phyloP scores from a whole-genome alignment of 2,797 vertebrate genomes.

The Chiroxiphia lanceolata region DNA sequence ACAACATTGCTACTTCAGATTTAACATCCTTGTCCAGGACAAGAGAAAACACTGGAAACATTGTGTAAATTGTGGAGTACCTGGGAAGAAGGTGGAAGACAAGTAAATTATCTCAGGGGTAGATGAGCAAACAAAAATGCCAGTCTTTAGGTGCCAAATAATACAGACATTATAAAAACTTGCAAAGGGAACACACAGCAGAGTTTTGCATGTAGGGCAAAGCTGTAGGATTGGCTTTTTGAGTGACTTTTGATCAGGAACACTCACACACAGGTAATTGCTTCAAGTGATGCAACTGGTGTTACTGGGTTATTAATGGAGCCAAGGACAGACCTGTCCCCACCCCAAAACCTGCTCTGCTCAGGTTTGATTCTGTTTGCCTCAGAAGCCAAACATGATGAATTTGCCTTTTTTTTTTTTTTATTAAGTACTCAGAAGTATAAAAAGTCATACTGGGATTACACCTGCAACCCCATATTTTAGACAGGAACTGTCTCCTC shows the following conservation, averaged over 20 bases:
- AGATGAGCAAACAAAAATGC: neutral
- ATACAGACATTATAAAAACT: neutral
- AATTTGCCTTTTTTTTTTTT: neutral
- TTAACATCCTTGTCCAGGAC: slow-evolving; percentile 98
- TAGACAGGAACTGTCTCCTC: neutral
- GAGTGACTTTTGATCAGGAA: neutral
- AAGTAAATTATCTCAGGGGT: neutral
- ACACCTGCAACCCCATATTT: neutral
- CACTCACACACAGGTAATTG: neutral
- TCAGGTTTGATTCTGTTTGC: neutral
- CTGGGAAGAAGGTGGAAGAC: slow-evolving; percentile 68
- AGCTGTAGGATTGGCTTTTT: neutral
- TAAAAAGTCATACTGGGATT: neutral
- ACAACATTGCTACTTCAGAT: slow-evolving; percentile 97
- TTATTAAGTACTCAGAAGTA: rapidly evolving
- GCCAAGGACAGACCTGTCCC: neutral
- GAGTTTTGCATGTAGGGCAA: neutral
- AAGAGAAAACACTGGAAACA: slow-evolving; percentile 98
- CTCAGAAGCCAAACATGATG: neutral
- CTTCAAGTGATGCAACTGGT: neutral
- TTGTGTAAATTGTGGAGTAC: slow-evolving; percentile 97
- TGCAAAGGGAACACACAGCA: neutral
- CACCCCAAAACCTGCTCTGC: neutral
- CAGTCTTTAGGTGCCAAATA: neutral
- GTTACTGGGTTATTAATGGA: neutral